Evolutionary conservation across 2,113 vertebrate genomes (phyloP), one percentile per base, ranked within the genome.

Genomic region (Cinclus mexicanus): DNA sequence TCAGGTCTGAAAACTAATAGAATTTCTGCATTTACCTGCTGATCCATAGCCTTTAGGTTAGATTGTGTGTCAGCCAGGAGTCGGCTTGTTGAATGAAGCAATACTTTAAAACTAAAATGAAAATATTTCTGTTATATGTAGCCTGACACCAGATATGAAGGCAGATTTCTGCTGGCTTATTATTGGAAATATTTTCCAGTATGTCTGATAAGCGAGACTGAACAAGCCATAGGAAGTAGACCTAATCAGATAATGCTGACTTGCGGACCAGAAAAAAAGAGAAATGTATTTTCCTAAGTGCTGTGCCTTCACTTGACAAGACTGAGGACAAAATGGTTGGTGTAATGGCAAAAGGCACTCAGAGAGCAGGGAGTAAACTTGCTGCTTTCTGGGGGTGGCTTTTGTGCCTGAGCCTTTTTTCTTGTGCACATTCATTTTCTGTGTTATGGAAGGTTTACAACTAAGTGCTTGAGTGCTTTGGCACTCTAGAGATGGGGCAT

Each of bases 21-120:
- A 98, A 98, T 97, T 97, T 98, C 96, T 97, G 85, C 97, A 94
- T 98, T 98, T 98, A 97, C 97, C 92, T 97, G 95, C 96, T 97
- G 97, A 97, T 98, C 96, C 97, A 90, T 98, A 98, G 97, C 95
- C 96, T 97, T 97, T 95, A 87, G 96, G 96, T 98, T 97, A 97
- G 96, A 97, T 95, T 95, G 87, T 92, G 76, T 97, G 97, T 97
- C 97, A 97, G 93, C 95, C 96, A 88, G 80, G 86, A 97, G 96
- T 95, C 88, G 2, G 85, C 84, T 97, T 94, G 89, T 91, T 97
- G 95, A 96, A 96, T 91, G 96, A 97, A 97, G 97, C 94, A 98
- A 95, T 96, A 90, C 95, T 97, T 98, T 97, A 94, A 96, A 96
- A 97, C 94, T 79, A 89, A 97, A 98, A 97, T 97, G 97, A 97